Conservation (phyloP, 2,113 vertebrate species). For the Oxyruncus cristatus region DNA sequence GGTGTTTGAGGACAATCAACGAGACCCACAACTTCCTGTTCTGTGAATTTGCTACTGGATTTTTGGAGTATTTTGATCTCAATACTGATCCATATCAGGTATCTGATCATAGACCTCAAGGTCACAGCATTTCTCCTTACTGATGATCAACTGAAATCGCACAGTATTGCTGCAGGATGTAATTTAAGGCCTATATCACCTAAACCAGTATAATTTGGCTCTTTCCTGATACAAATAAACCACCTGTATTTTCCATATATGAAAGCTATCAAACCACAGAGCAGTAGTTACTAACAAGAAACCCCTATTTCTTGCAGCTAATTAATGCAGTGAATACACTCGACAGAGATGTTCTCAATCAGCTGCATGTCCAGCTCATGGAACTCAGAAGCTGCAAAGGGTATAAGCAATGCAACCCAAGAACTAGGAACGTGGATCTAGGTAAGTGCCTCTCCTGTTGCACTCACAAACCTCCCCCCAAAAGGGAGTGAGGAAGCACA, state of each 20-base stretch:
- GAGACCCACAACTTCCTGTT: slow-evolving; percentile 98
- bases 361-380: slow-evolving; percentile 91
- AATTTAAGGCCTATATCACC: background rate
- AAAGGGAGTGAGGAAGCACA: too few relatives aligned
- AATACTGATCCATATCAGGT: slow-evolving; percentile 97
- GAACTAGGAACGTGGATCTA: slow-evolving; percentile 84
- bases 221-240: background rate
- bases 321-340: slow-evolving; percentile 90
- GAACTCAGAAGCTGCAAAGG: slow-evolving; percentile 91
- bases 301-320: slow-evolving; percentile 71
- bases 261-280: background rate
- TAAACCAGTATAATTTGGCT: background rate
- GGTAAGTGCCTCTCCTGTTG: slow-evolving; percentile 69
- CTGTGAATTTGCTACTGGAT: slow-evolving; percentile 97
- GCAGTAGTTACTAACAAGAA: background rate
- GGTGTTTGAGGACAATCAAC: slow-evolving; percentile 96
- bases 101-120: background rate
- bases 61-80: slow-evolving; percentile 97
- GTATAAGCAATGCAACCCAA: slow-evolving; percentile 89
- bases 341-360: slow-evolving; percentile 86
- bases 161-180: background rate
- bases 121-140: background rate
- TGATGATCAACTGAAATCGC: background rate
- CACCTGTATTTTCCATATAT: background rate
- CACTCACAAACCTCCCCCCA: background rate